Evolutionary conservation across 2,797 vertebrate genomes (phyloP).

Genomic region (Lagocephalus sceleratus): DNA sequence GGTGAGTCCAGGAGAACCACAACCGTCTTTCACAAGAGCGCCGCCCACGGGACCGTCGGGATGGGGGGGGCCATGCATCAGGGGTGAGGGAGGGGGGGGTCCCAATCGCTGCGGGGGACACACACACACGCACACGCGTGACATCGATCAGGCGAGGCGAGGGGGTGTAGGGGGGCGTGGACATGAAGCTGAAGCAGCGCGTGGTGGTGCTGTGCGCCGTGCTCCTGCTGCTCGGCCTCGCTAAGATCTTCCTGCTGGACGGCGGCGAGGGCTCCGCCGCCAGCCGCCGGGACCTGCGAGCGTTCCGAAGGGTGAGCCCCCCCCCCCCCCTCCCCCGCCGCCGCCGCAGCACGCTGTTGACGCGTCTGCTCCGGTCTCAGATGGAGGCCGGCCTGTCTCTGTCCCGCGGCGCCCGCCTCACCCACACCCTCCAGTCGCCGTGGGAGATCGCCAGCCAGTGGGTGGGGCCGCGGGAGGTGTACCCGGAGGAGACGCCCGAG

Average conservation of each 20-base stretch:
- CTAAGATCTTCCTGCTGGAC: slow-evolving; percentile 96
- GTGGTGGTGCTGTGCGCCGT: slow-evolving; percentile 91
- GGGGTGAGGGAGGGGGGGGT: slow-evolving; percentile 54
- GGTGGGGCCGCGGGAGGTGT: slow-evolving; percentile 96
- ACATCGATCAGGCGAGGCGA: slow-evolving; percentile 25
- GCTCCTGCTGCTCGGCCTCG: slow-evolving; percentile 94
- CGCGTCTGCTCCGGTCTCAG: slow-evolving; percentile 30
- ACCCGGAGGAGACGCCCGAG: slow-evolving; percentile 95
- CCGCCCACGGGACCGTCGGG: slow-evolving; percentile 1
- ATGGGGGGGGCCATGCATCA: slow-evolving; percentile 58
- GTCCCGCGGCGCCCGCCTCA: slow-evolving; percentile 84
- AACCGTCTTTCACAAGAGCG: slow-evolving; percentile 4
- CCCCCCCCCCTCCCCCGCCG: background rate
- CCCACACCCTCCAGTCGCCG: slow-evolving; percentile 93
- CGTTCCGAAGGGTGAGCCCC: slow-evolving; percentile 81
- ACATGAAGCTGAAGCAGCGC: slow-evolving; percentile 99
- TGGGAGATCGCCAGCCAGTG: slow-evolving; percentile 98
- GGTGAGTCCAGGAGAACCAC: slow-evolving; percentile 12
- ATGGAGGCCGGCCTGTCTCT: slow-evolving; percentile 89
- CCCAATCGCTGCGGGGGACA: slow-evolving; percentile 29
- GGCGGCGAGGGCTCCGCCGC: slow-evolving; percentile 91
- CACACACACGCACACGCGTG: slow-evolving; percentile 15
- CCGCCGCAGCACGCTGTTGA: background rate
- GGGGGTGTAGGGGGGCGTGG: slow-evolving; percentile 39
- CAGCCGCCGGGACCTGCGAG: slow-evolving; percentile 88